These are phyloP conservation scores for Sternotherus odoratus DNA, from an alignment of 2,797 vertebrate genomes.

Conservation along the genomic window DNA sequence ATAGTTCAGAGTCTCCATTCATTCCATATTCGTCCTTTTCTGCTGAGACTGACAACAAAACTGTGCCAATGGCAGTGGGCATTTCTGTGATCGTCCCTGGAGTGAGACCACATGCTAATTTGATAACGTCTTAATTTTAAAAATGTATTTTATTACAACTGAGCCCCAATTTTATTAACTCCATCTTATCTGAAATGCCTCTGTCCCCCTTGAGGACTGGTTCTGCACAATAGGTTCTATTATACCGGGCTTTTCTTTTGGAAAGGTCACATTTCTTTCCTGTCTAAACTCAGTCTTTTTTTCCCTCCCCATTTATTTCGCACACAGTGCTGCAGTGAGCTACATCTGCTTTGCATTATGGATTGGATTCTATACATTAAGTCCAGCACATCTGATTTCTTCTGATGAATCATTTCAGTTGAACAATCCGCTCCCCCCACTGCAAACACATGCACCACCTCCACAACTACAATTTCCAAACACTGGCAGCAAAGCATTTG, in stretches of 20 bases:
- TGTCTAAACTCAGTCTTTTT: not conserved
- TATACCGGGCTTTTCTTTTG: not conserved
- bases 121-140: conserved; percentile 17
- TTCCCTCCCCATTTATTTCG: not conserved
- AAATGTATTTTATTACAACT: not conserved
- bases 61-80: fast-evolving
- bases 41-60: not conserved
- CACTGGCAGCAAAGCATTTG: not conserved
- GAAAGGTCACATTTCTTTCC: not conserved
- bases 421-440: not conserved
- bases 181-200: conserved; percentile 5
- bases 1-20: fast-evolving
- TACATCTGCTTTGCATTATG: not conserved
- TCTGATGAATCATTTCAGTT: not conserved
- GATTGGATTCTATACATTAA: not conserved
- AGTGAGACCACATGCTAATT: not conserved
- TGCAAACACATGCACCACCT: not conserved
- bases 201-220: not conserved
- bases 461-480: not conserved
- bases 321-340: not conserved
- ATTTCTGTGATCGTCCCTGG: not conserved
- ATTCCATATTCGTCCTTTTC: not conserved
- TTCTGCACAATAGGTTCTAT: not conserved
- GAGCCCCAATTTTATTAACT: not conserved
- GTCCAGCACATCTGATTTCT: not conserved